These are phyloP conservation scores for Eulemur macaco DNA, from an alignment of 2,113 vertebrate genomes.

Conservation along the genomic window DNA sequence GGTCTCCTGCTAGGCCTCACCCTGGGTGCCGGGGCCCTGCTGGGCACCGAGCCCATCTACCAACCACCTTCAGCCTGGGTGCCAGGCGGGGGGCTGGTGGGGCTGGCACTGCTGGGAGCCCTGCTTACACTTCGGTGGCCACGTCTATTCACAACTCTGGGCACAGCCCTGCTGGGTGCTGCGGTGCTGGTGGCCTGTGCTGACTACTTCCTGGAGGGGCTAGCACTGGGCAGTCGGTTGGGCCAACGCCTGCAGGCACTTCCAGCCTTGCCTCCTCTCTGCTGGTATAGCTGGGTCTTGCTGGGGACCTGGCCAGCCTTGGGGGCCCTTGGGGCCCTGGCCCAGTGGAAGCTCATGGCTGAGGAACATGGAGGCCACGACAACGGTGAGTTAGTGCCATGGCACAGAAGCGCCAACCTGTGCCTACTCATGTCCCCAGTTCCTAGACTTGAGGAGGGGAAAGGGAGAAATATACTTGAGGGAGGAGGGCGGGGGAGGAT, in stretches of 20 bases:
- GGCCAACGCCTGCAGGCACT: conserved; percentile 87
- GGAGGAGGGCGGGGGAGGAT: not conserved
- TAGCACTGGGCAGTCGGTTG: conserved; percentile 85
- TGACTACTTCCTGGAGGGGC: conserved; percentile 91
- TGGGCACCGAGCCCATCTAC: conserved; percentile 88
- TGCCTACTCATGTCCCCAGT: not conserved
- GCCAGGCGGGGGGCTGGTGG: conserved; percentile 88
- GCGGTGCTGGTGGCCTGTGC: conserved; percentile 89
- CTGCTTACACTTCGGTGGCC: conserved; percentile 92
- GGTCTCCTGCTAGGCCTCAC: conserved; percentile 92
- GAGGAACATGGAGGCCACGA: conserved; percentile 88
- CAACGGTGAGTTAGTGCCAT: conserved; percentile 84
- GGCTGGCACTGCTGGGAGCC: conserved; percentile 89
- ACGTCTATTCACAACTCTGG: conserved; percentile 88
- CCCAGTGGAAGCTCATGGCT: conserved; percentile 92
- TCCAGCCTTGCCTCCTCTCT: conserved; percentile 83
- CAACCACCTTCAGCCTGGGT: conserved; percentile 90
- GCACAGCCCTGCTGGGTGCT: conserved; percentile 90
- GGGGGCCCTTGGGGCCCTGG: conserved; percentile 87
- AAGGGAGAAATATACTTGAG: not conserved
- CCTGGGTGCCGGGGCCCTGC: conserved; percentile 86
- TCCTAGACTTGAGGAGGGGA: not conserved
- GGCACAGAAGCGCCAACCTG: conserved; percentile 1
- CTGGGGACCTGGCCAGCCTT: conserved; percentile 90
- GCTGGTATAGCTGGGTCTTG: conserved; percentile 94